Evolutionary conservation across 2,797 vertebrate species (phyloP), one percentile per base, ranked within the genome.

Genomic region (Bradypus variegatus): DNA sequence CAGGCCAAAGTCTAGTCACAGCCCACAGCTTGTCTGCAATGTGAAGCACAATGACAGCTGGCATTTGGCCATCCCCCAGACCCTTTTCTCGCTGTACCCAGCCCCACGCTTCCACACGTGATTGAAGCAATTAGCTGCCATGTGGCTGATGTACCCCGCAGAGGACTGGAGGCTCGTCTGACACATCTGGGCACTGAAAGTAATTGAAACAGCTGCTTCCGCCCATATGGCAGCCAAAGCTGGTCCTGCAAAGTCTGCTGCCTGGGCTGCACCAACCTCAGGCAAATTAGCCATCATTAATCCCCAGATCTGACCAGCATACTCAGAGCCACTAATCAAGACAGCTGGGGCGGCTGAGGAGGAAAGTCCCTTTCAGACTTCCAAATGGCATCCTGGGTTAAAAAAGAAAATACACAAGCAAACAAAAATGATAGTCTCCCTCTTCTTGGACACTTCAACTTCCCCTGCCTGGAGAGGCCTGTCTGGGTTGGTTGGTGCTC

Each of bases 211-310:
- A 99, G 99, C 99, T 99, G 99, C 98, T 99, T 99, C 98, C 97
- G 98, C 98, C 99, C 99, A 99, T 99, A 99, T 99, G 99, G 99
- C 98, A 98, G 98, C 96, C 97, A 98, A 99, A 98, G 98, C 98
- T 99, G 99, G 98, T 98, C 98, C 98, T 97, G 97, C 97, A 96
- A 96, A 95, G 98, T 96, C 97, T 96, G 97, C 96, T 97, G 97
- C 97, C 97, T 97, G 97, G 96, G 97, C 97, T 96, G 98, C 98
- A 98, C 98, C 99, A 98, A 99, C 98, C 98, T 98, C 98, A 97
- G 98, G 99, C 99, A 99, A 99, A 99, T 99, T 99, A 99, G 98
- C 99, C 98, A 97, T 99, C 99, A 99, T 99, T 99, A 99, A 99
- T 99, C 98, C 99, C 98, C 96, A 97, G 98, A 99, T 99, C 99